Evolutionary conservation across 35 echinoderm and acorn worm species (phyloP), one percentile per base, ranked within the genome.

Genomic region (Heliocidaris erythrogramma): DNA sequence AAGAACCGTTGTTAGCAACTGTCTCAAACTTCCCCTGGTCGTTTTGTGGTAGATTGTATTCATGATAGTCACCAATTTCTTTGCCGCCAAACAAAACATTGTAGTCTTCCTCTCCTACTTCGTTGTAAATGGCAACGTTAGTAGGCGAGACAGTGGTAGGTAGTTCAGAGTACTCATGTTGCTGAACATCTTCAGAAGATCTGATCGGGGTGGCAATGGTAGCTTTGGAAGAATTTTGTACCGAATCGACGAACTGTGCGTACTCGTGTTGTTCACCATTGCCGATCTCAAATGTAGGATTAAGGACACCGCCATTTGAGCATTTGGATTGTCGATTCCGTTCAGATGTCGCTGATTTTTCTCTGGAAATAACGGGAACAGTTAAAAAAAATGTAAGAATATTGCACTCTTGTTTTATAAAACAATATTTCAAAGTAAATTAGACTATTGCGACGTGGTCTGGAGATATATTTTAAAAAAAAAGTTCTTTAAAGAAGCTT

Each of bases 81-180:
- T 92, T 92, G 91, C 91, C 91, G 32, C 91, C 91, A 42, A 92
- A 92, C 13, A 50, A 16, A 48, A 59, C 49, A 48, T 92, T 49
- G 91, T 92, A 92, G 48, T 92, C 91, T 49, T 59, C 17, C 50
- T 92, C 91, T 59, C 48, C 91, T 3, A 92, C 48, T 29, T 92
- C 91, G 47, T 50, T 92, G 49, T 92, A 92, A 16, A 50, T 59
- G 13, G 16, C 87, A 89, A 5, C 17, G 11, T 89, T 92, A 29
- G 18, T 48, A 42, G 10, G 9, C 30, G 17, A 89, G 31, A 9
- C 87, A 48, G 87, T 17, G 32, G 12, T 9, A 89, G 31, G 87
- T 78, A 78, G 65, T 27, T 78, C 65, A 7, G 65, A 78, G 21
- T 78, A 78, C 18, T 21, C 8, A 18, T 78, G 65, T 8, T 78